Base-by-base conservation (phyloP, 2,888 invertebrate genomes). In the Sesia bembeciformis region DNA sequence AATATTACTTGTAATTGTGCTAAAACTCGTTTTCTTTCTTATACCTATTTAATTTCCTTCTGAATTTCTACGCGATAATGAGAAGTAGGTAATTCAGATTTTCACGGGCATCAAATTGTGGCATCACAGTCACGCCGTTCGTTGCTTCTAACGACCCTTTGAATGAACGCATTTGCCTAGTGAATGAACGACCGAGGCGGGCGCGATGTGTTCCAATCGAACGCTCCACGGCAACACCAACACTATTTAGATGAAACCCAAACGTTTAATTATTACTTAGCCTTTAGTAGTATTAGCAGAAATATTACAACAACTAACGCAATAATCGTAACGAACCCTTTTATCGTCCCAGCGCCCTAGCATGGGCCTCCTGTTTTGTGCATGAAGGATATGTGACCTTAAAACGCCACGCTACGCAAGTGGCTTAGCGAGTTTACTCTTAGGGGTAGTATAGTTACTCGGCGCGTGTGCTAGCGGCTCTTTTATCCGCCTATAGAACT, bases 61-160 rank as follows among this genome's bases (percentile, higher is more conserved):
- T 58, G 57, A 62, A 55, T 53, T 60, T 54, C 56, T 57, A 60
- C 58, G 55, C 57, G 53, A 54, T 23, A 59, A 60, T 60, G 58
- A 56, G 57, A 60, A 61, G 62, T 66, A 64, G 62, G 56, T 70
- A 68, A 70, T 65, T 64, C 59, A 54, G 61, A 60, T 61, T 66
- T 69, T 70, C 66, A 65, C 58, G 66, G 64, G 61, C 66, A 69
- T 73, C 73, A 73, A 62, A 61, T 62, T 62, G 60, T 64, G 61
- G 56, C 67, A 65, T 71, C 71, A 69, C 65, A 62, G 62, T 64
- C 59, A 58, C 62, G 56, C 59, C 61, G 60, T n/a, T 62, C 63
- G 62, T 62, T 66, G 61, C 59, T 60, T 62, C 62, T 69, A 73
- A 74, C 68, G 63, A 66, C 62, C 61, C 68, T 68, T 66, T 65